These are phyloP conservation scores for Tenthredo distinguenda DNA, from an alignment of 2,888 invertebrate species.

Conservation along the genomic window DNA sequence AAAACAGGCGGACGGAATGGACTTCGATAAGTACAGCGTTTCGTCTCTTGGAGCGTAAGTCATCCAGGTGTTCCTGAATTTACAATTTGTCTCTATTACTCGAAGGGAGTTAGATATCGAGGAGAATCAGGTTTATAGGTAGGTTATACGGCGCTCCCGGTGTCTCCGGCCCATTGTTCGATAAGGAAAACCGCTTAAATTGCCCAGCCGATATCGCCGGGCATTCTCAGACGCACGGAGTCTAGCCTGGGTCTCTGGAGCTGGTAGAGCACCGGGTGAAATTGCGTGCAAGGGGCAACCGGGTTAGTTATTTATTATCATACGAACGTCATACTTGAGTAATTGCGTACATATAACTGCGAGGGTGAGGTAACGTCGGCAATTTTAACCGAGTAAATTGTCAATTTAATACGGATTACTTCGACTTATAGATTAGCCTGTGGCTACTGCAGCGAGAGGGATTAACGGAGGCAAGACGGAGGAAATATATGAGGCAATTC, in stretches of 20 bases:
- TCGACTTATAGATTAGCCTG: conserved; percentile 16
- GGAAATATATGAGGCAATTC: background rate
- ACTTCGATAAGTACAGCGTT: background rate
- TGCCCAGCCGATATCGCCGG: conserved; percentile 9
- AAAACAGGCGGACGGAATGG: background rate
- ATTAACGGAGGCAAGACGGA: background rate
- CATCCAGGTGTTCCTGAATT: conserved; percentile 33
- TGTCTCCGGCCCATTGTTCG: conserved; percentile 31
- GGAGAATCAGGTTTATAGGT: conserved; percentile 22
- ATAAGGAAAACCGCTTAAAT: conserved; percentile 40
- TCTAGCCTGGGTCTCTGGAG: background rate
- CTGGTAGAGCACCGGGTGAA: background rate
- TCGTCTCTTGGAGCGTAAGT: background rate
- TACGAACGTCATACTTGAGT: conserved; percentile 23
- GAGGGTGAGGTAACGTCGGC: conserved; percentile 32
- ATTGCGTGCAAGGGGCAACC: conserved; percentile 15
- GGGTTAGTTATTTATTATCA: conserved; percentile 29
- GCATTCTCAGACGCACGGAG: conserved; percentile 2
- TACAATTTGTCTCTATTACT: conserved; percentile 45
- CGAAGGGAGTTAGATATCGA: conserved; percentile 14
- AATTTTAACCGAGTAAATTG: conserved; percentile 41
- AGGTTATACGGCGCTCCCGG: conserved; percentile 7
- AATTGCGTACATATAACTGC: conserved; percentile 25
- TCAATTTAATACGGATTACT: conserved; percentile 47
- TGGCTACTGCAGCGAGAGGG: background rate